These are phyloP conservation scores for Odocoileus hemionus DNA, from an alignment of 2,113 vertebrate species.

Conservation along the genomic window DNA sequence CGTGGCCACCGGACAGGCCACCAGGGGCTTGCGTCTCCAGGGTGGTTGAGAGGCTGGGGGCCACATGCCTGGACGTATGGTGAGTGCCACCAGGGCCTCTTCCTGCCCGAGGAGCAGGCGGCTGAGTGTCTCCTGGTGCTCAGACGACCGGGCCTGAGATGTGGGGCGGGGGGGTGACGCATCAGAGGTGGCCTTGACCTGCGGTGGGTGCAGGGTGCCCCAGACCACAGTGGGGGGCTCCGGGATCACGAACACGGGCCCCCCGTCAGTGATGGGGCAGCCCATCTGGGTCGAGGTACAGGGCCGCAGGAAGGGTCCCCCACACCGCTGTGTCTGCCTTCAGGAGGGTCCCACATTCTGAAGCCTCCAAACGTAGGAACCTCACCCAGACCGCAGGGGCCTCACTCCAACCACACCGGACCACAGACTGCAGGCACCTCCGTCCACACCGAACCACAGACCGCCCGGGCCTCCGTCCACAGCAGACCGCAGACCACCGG, in stretches of 20 bases:
- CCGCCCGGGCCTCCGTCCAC: fast-evolving
- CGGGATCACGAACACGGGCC: not conserved
- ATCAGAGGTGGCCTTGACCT: not conserved
- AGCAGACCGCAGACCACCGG: fast-evolving
- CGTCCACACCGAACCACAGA: fast-evolving
- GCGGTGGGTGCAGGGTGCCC: not conserved
- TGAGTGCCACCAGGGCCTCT: not conserved
- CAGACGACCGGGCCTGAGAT: not conserved
- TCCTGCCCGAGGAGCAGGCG: not conserved
- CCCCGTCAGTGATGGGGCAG: fast-evolving
- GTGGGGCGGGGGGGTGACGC: not conserved
- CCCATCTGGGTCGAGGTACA: not conserved
- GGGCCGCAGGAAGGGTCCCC: not conserved
- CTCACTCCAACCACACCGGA: fast-evolving
- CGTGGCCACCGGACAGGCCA: not conserved
- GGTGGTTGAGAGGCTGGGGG: not conserved
- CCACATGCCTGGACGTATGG: not conserved
- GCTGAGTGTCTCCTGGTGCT: not conserved
- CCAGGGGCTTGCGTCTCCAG: not conserved
- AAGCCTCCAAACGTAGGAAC: not conserved
- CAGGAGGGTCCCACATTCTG: not conserved
- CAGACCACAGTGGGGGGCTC: not conserved
- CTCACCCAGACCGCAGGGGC: not conserved
- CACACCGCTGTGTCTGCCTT: too few relatives aligned
- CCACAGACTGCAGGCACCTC: not conserved